phyloP scores from a whole-genome alignment of 2,797 vertebrate genomes.

The Gobionotothen gibberifrons region DNA sequence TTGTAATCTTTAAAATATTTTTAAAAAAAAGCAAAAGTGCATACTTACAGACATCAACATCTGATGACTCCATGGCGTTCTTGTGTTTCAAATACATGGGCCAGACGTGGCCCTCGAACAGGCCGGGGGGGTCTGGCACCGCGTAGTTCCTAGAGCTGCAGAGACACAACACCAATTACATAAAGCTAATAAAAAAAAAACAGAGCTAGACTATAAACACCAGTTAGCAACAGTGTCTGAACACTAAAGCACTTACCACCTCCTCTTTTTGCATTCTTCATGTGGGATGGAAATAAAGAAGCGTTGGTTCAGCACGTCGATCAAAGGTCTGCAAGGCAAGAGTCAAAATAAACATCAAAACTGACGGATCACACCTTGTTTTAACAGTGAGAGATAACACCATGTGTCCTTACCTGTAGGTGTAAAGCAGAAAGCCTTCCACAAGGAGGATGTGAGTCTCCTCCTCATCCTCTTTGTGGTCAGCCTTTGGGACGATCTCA shows the following conservation, averaged over 20 bases:
- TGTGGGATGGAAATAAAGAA: conserved; percentile 95
- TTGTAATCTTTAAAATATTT: neutral
- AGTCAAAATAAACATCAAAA: neutral
- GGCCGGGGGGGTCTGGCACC: conserved; percentile 91
- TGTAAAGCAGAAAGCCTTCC: conserved; percentile 94
- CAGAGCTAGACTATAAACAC: neutral
- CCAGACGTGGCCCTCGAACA: conserved; percentile 94
- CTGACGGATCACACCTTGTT: neutral
- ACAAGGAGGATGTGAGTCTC: conserved; percentile 91
- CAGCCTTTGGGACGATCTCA: conserved; percentile 78
- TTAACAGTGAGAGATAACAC: neutral
- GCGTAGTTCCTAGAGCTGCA: conserved; percentile 91
- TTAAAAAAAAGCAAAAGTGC: neutral
- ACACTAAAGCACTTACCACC: conserved; percentile 82
- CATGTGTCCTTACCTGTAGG: conserved; percentile 82
- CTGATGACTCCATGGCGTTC: conserved; percentile 88
- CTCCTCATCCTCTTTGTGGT: conserved; percentile 78
- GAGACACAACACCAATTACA: conserved; percentile 11
- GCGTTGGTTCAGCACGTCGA: conserved; percentile 89
- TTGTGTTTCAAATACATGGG: conserved; percentile 94
- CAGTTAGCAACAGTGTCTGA: neutral
- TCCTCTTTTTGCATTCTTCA: conserved; percentile 95
- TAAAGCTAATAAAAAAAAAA: neutral
- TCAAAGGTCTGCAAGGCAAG: conserved; percentile 85
- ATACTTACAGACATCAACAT: conserved; percentile 86